Percentiles rank a stretch among this genome's conserved stretches.
These are phyloP conservation scores for Furcula furcula DNA, from an alignment of 2,888 invertebrate species.

Conservation along the genomic window DNA sequence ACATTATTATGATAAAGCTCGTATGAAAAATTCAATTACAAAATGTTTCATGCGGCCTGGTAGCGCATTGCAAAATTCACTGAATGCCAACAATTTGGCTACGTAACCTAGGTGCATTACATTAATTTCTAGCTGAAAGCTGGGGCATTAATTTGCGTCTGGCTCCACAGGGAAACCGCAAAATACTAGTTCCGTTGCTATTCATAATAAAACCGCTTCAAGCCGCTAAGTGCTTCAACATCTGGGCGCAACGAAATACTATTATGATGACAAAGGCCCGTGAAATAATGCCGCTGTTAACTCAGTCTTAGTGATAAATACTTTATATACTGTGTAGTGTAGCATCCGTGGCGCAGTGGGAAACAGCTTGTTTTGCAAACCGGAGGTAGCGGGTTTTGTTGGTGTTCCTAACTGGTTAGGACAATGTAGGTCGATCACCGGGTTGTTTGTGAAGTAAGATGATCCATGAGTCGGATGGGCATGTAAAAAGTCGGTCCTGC, in stretches of 20 bases:
- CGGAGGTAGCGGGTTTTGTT: no score
- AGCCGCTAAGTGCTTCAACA: slow-evolving; percentile 77
- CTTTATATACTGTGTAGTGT: no score
- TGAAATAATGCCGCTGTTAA: slow-evolving; percentile 35
- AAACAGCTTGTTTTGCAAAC: no score
- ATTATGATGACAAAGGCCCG: slow-evolving; percentile 64
- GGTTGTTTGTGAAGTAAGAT: no score
- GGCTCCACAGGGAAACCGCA: slow-evolving; percentile 73
- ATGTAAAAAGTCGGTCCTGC: no score
- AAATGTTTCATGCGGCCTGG: slow-evolving; percentile 43
- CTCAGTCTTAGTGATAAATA: slow-evolving; percentile 23
- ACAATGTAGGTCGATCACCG: no score
- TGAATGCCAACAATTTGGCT: slow-evolving; percentile 73
- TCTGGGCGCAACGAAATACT: slow-evolving; percentile 72
- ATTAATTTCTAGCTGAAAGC: slow-evolving; percentile 79
- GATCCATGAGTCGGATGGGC: no score
- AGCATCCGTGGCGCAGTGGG: no score
- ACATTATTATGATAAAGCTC: slow-evolving; percentile 18
- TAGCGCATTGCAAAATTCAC: slow-evolving; percentile 56
- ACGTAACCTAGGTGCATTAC: slow-evolving; percentile 77
- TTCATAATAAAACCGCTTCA: slow-evolving; percentile 78
- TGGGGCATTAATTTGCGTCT: slow-evolving; percentile 77
- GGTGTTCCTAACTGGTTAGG: no score
- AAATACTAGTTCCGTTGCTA: slow-evolving; percentile 79
- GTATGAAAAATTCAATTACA: slow-evolving; percentile 69